Percentiles rank a stretch among this genome's conserved stretches.
These are phyloP conservation scores for Hesperophylax magnus DNA, from an alignment of 1,140 invertebrate species.

Conservation along the genomic window DNA sequence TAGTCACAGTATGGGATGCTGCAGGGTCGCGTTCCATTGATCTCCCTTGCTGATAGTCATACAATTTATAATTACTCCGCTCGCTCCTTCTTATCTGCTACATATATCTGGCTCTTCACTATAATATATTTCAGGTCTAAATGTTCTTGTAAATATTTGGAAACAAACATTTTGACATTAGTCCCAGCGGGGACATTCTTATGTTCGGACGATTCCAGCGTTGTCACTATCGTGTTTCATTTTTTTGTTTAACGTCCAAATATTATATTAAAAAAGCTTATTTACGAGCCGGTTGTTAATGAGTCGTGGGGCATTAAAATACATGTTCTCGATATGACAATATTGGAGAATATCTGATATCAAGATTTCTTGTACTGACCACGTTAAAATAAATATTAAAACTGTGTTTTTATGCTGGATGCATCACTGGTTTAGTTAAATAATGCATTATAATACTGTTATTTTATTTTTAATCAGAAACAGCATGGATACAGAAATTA, in stretches of 20 bases:
- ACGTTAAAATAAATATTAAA: conserved; percentile 27
- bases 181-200: conserved; percentile 51
- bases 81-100: conserved; percentile 54
- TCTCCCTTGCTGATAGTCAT: conserved; percentile 47
- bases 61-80: conserved; percentile 57
- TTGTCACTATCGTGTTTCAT: conserved; percentile 42
- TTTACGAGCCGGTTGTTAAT: conserved; percentile 29
- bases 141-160: conserved; percentile 56
- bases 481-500: too few relatives aligned
- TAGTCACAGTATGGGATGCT: conserved; percentile 50
- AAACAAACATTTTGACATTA: conserved; percentile 54
- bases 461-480: too few relatives aligned
- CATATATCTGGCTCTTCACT: conserved; percentile 52
- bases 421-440: too few relatives aligned
- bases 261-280: conserved; percentile 41
- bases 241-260: conserved; percentile 33
- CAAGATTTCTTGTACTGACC: conserved; percentile 24
- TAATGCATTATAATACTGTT: too few relatives aligned
- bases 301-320: conserved; percentile 26
- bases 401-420: background rate
- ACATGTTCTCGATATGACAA: conserved; percentile 39
- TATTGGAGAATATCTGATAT: conserved; percentile 36
- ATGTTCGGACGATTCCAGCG: background rate
- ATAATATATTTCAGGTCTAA: conserved; percentile 57
- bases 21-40: conserved; percentile 37